Conservation (phyloP, 2,888 invertebrate genomes). For the Tetropium fuscum region DNA sequence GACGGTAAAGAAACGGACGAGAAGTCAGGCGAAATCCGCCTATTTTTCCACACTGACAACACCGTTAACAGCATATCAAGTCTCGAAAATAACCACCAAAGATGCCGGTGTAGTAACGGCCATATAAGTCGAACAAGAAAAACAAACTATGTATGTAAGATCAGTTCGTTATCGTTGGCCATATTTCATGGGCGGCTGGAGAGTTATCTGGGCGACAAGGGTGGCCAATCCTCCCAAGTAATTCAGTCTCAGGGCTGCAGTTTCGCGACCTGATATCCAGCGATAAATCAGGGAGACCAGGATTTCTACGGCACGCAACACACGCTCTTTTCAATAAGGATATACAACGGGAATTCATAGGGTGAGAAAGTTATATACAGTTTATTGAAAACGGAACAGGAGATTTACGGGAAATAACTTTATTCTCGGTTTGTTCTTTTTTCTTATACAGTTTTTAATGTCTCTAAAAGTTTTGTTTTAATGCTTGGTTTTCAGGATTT, state of each 20-base stretch:
- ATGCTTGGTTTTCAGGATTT: slow-evolving; percentile 9
- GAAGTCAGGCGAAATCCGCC: background rate
- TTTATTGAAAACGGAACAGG: slow-evolving; percentile 26
- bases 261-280: slow-evolving; percentile 36
- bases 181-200: slow-evolving; percentile 41
- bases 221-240: slow-evolving; percentile 31
- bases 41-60: slow-evolving; percentile 19
- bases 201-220: slow-evolving; percentile 24
- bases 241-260: slow-evolving; percentile 36
- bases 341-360: slow-evolving; percentile 29
- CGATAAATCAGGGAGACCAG: slow-evolving; percentile 37
- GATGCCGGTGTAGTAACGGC: slow-evolving; percentile 22
- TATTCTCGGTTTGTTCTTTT: slow-evolving; percentile 16
- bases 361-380: slow-evolving; percentile 27
- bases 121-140: slow-evolving; percentile 20
- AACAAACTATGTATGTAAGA: slow-evolving; percentile 38
- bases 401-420: slow-evolving; percentile 23
- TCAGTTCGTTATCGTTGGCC: slow-evolving; percentile 40
- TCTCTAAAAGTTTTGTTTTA: slow-evolving; percentile 1
- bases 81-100: slow-evolving; percentile 22
- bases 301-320: slow-evolving; percentile 39
- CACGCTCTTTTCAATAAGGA: slow-evolving; percentile 35
- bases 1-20: slow-evolving; percentile 2
- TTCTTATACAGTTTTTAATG: slow-evolving; percentile 12
- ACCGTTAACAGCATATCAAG: slow-evolving; percentile 28